Conservation (phyloP, 2,113 vertebrate species). For the Callospermophilus lateralis region DNA sequence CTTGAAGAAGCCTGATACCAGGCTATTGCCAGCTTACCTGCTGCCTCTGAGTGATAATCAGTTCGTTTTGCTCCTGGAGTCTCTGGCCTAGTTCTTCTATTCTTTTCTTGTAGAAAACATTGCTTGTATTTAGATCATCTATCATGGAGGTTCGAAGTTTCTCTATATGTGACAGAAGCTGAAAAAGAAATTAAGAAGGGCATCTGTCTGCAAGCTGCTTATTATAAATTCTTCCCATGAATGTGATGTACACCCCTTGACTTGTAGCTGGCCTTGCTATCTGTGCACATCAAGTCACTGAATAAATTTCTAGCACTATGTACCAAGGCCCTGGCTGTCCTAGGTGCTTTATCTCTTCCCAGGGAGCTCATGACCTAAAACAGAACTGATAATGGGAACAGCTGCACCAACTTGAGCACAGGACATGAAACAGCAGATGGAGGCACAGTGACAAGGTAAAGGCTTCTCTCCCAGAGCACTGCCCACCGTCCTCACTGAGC, state of each 20-base stretch:
- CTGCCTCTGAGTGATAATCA: conserved; percentile 88
- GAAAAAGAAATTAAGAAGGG: conserved; percentile 63
- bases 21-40: conserved; percentile 87
- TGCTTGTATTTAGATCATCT: conserved; percentile 87
- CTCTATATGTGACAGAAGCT: conserved; percentile 91
- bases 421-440: fast-evolving
- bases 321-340: background rate
- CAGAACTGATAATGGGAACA: background rate
- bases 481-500: too few relatives aligned
- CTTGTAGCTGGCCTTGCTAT: background rate
- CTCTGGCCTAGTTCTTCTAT: conserved; percentile 90
- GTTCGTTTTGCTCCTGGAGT: conserved; percentile 92
- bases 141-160: conserved; percentile 86
- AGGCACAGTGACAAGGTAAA: background rate
- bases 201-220: background rate
- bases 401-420: fast-evolving
- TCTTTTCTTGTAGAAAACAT: conserved; percentile 87
- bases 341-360: background rate
- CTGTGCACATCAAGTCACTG: background rate
- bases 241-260: background rate
- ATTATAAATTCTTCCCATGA: background rate
- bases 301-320: background rate
- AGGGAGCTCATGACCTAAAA: background rate
- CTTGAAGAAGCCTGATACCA: fast-evolving
- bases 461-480: background rate